Evolutionary conservation across 2,797 vertebrate genomes (phyloP), one percentile per base, ranked within the genome.

Genomic region (Antrozous pallidus): DNA sequence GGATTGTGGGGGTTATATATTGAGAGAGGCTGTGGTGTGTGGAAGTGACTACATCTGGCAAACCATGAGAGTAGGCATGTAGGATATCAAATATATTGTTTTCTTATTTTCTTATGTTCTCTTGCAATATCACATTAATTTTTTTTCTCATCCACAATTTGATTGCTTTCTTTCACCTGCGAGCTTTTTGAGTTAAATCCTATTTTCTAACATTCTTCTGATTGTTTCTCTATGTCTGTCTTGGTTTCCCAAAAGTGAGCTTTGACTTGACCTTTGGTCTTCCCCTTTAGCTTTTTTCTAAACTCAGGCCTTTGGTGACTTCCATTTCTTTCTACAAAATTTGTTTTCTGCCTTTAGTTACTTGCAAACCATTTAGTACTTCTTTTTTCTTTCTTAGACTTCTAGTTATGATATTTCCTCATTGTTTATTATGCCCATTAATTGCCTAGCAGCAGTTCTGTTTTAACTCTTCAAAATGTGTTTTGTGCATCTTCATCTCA

Each of bases 101-200:
- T 49, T 82, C 36, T 91, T 49, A 82, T 82, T 80, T 93, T 94
- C 33, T 54, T 54, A 38, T 81, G 16, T 80, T 93, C 58, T 96
- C 78, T 74, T 79, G 11, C 0, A 51, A n/a, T 11, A 51, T 70
- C 31, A 83, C 9, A 18, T n/a, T 77, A 71, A 67, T 33, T 40
- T 40, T 51, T 36, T 77, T 82, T 90, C 16, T 81, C 28, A 31
- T 28, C 22, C 5, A 45, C 0, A 8, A 17, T 79, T 89, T 69
- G 54, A 38, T 54, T 31, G 49, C 1, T n/a, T 63, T 84, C 31
- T 26, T 24, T 73, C 12, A 67, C 18, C 6, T 75, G 7, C 91
- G 58, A 79, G 8, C 8, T 67, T 38, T 93, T 61, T 65, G n/a
- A 69, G 13, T 84, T n/a, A 67, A 77, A 88, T 5, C 58, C 38